Percentiles rank a stretch among this genome's conserved stretches.
Conservation (phyloP, 2,113 vertebrate genomes). For the Tragulus kanchil region DNA sequence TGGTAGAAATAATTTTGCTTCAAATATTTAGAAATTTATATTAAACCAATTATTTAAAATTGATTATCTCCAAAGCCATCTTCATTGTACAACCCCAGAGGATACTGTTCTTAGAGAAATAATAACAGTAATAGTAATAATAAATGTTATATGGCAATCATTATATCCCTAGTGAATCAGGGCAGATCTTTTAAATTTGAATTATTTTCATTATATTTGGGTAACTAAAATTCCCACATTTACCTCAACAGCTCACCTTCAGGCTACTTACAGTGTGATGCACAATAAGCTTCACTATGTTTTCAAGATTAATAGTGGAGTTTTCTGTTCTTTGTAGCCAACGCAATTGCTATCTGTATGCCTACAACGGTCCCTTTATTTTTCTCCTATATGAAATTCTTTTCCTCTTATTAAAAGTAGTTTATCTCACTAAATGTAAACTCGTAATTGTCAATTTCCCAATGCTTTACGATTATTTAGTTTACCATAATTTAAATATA, state of each 20-base stretch:
- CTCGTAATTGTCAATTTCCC: neutral
- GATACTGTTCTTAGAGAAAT: neutral
- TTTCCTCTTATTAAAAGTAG: neutral
- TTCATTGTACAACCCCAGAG: neutral
- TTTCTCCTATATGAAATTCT: neutral
- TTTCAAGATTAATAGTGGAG: neutral
- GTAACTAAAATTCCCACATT: neutral
- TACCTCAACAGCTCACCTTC: neutral
- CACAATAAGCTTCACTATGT: neutral
- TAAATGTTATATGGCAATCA: neutral
- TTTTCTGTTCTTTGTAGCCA: neutral
- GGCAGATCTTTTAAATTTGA: neutral
- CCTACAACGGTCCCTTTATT: neutral
- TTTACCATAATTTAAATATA: slow-evolving; percentile 13
- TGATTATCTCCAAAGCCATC: neutral
- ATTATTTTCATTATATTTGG: neutral
- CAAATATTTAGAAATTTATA: neutral
- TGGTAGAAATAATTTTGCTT: neutral
- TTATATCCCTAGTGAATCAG: neutral
- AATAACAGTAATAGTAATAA: neutral
- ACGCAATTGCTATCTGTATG: neutral
- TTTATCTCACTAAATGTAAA: neutral
- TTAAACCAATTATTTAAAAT: neutral
- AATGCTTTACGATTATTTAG: neutral
- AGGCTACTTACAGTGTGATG: neutral